Evolutionary conservation across 1,140 invertebrate species (phyloP), one percentile per base, ranked within the genome.

Genomic region (Camponotus pennsylvanicus): DNA sequence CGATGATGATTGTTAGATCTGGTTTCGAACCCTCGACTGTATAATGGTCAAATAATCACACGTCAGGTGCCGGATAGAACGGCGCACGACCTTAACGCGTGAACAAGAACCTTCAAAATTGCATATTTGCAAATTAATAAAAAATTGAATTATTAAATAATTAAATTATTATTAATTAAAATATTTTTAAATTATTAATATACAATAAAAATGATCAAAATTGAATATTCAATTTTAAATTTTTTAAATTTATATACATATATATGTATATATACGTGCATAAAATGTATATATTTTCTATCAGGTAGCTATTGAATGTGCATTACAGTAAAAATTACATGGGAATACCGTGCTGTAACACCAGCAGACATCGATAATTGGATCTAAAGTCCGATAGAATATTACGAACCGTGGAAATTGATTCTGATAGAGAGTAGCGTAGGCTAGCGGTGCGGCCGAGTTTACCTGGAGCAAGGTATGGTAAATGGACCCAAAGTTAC

Each of bases 1-100:
- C 71, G 77, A 83, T 90, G 80, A 89, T 92, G 87, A 93, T 92
- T 92, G 91, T 89, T 90, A 88, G 86, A 90, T 90, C 86, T 89
- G 87, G 88, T 91, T 86, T 89, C 89, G 85, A 86, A 71, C 88
- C 75, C 61, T 78, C 84, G 63, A 83, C 75, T 84, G 85, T 52
- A 18, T 91, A 92, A 92, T 88, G 64, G 88, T 66, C 86, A 37
- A 78, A 75, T 85, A 70, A 78, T 86, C 73, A 82, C 59, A 73
- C 59, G 67, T 66, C 71, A 45, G 57, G 42, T 61, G 49, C 42
- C 63, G 18, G 13, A 45, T 73, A 66, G 40, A 86, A 45, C 27
- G 34, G 42, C 75, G 63, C 52, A 8, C n/a, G 37, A 67, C 49
- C 18, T 18, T 15, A 27, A 4, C 59, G 45, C 18, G 42, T 21